Evolutionary conservation across 2,888 invertebrate genomes (phyloP), one percentile per base, ranked within the genome.

Genomic region (Seira ritae): DNA sequence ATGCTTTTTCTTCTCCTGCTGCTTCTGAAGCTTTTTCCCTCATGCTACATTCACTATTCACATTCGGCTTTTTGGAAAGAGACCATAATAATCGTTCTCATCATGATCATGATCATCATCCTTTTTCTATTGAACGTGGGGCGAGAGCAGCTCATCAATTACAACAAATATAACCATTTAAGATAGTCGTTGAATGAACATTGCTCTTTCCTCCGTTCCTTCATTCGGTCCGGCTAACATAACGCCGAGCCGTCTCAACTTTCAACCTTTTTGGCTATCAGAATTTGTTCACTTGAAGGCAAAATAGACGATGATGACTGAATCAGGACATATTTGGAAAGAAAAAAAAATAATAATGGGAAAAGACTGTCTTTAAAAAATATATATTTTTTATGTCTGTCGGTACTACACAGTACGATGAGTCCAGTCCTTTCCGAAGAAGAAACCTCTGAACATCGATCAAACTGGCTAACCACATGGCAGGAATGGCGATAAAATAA

Each of bases 241-340:
- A 20, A 50, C 70, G 68, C n/a, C 8, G 24, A 62, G 42, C 46
- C 70, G 65, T 75, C 76, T 76, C 71, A 66, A 82, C 68, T 77
- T 76, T 82, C 73, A 71, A 82, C 68, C 77, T 77, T 50, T n/a
- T 37, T 77, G 77, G 82, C 82, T 77, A 82, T 77, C 77, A 82
- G 77, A 62, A 62, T 62, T 62, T 62, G 62, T 62, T 19, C 62
- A 62, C 62, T 62, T 62, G 68, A 66, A 24, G 37, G 76, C 66
- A 68, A 74, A 74, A 68, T 65, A 81, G 75, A 76, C 22, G 19
- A 62, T 76, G 76, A 81, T 81, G 81, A 81, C 76, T 81, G 76
- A 71, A 81, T 76, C 81, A 76, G 70, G 82, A 82, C 82, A 72
- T 82, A 82, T 82, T 82, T 82, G 82, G 82, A 37, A 72, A 82